These are phyloP conservation scores for Gyrodactylus bullatarudis DNA, from an alignment of 1,140 invertebrate genomes.

Conservation along the genomic window DNA sequence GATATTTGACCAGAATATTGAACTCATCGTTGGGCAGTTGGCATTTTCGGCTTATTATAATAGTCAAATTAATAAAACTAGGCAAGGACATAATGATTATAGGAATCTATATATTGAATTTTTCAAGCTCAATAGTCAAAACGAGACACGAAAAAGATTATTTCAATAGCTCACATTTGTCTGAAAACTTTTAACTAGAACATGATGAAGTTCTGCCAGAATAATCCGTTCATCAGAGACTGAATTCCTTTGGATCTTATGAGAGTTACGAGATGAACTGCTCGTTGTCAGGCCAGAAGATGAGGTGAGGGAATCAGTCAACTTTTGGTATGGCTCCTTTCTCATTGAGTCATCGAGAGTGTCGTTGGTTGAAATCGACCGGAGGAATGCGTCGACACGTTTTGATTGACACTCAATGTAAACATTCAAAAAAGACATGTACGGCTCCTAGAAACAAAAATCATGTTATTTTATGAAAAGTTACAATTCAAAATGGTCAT, in stretches of 20 bases:
- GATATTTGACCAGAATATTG: no score
- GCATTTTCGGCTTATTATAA: no score
- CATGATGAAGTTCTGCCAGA: background rate
- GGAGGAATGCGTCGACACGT: background rate
- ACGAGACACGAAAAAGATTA: background rate
- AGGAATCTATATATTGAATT: background rate
- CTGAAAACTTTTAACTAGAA: background rate
- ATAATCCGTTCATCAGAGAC: background rate
- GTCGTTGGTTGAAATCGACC: background rate
- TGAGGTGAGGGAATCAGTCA: background rate
- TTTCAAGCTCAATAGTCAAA: background rate
- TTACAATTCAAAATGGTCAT: background rate
- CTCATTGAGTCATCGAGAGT: background rate
- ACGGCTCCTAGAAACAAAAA: background rate
- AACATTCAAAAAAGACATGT: background rate
- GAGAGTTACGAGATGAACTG: background rate
- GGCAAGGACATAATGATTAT: background rate
- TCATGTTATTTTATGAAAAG: background rate
- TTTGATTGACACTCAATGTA: background rate
- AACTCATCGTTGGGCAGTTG: no score
- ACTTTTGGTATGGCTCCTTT: background rate
- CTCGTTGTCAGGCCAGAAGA: background rate
- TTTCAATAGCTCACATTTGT: background rate
- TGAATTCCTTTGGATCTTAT: background rate
- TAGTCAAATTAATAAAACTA: background rate